Evolutionary conservation across 1,140 invertebrate species (phyloP), one percentile per base, ranked within the genome.

Genomic region (Leptopilina clavipes): DNA sequence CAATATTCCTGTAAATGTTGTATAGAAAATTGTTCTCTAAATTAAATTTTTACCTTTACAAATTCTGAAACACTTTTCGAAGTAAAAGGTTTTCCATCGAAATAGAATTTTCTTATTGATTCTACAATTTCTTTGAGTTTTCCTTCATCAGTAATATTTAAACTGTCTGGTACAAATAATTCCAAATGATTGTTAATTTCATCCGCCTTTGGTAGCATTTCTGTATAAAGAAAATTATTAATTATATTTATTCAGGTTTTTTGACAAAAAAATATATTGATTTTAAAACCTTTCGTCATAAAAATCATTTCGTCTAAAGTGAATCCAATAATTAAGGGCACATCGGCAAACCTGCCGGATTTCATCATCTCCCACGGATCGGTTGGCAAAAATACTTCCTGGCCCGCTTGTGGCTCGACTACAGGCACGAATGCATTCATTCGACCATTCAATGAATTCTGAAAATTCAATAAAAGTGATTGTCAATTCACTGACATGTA

Each of bases 261-360:
- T 31, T 31, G 25, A n/a, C n/a, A 44, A 8, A 70, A 40, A 12
- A 71, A 25, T 73, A 9, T 11, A 75, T 72, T 43, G 18, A 48
- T 43, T 14, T 72, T 77, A 48, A 48, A 86, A 89, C 87, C 22
- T 56, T 80, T 81, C 1, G 79, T 65, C 14, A 86, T 80, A 52
- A 87, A 73, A 11, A 75, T 70, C 19, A 77, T 93, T 86, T 95
- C 94, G 52, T 94, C 92, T 3, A 89, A 88, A 31, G 87, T 93
- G 0, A 93, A 78, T 18, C 95, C 95, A 37, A 92, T 90, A 74
- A 96, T 92, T 81, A 93, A 89, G 0, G 94, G 94, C 17, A 95
- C 91, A 22, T 92, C 82, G 2, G 90, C 83, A 5, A 92, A 89
- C 79, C 91, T 89, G 1, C 92, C 93, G 7, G 84, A 76, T 79